Base-by-base conservation (phyloP, 2,888 invertebrate genomes). In the Netelia melanura region DNA sequence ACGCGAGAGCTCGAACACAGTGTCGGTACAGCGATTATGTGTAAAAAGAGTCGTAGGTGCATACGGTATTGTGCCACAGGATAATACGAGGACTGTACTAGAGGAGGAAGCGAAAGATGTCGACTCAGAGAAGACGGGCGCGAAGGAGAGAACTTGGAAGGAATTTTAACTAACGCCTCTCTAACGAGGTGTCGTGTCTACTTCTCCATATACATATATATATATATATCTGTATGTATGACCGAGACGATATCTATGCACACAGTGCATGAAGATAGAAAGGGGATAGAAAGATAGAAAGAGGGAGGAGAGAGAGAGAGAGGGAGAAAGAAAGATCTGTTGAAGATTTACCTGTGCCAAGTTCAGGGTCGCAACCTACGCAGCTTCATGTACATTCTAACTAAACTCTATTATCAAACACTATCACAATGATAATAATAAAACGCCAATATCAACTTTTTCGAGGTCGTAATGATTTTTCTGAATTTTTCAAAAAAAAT, bases 301-400 rank as follows among this genome's bases (percentile, higher is more conserved):
- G 21, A 21, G 21, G 21, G 21, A 76, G 21, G 21, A 76, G 68
- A 21, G 21, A 72, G 17, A 79, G 61, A 54, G 21, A 6, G 65
- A 70, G 48, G 48, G 52, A 68, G 48, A 77, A 74, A 76, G 68
- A 21, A 14, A 68, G 38, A 48, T 67, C 30, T 61, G 76, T 38
- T 44, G 77, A 67, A 78, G 84, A 86, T 86, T 85, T 84, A 86
- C 86, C 75, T 82, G 79, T 70, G 65, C 81, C 86, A 87, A 87
- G 87, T 86, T 86, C 86, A 87, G 70, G 85, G 84, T 58, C 84
- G 67, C 78, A 82, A 52, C 86, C 87, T 83, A 86, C 87, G 83
- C 81, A 81, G 23, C 54, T 77, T 68, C 2, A 38, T 67, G 68
- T 70, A 61, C 48, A 67, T 65, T 61, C 64, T 25, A 74, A 61